A percentile compares a stretch with the other conserved stretches of the same genome.
Conservation (phyloP, 1,140 invertebrate genomes). For the Eulimnadia texana region DNA sequence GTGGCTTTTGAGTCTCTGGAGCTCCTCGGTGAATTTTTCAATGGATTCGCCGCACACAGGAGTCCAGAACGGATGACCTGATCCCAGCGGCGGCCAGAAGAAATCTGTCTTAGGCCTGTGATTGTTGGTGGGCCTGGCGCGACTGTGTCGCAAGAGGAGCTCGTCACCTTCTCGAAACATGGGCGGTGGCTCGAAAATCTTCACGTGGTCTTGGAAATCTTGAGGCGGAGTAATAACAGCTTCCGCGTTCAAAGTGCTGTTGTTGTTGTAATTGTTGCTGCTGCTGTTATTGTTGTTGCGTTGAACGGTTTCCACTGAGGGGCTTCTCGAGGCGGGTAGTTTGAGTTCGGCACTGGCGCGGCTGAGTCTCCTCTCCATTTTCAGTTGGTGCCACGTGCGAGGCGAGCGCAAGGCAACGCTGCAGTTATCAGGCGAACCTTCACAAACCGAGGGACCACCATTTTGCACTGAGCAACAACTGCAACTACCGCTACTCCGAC, state of each 20-base stretch:
- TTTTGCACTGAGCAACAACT: not conserved
- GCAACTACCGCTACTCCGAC: not conserved
- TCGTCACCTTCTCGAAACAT: conserved; percentile 2
- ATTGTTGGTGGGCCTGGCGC: not conserved
- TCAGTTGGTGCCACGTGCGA: not conserved
- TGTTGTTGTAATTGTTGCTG: not conserved
- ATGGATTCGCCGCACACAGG: not conserved
- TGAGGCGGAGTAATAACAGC: conserved; percentile 4
- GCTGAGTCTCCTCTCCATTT: not conserved
- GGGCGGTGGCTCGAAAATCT: conserved; percentile 7
- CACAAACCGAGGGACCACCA: not conserved
- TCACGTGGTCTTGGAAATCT: conserved; percentile 12
- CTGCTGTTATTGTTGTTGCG: not conserved
- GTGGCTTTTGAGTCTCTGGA: conserved; percentile 4
- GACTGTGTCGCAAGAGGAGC: not conserved
- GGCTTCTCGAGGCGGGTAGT: not conserved
- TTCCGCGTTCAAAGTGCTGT: not conserved
- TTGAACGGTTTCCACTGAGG: not conserved
- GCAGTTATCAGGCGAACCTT: not conserved
- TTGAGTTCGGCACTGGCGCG: not conserved
- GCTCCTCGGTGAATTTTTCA: conserved; percentile 1
- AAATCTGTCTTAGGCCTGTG: conserved; percentile 5
- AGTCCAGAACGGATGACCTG: conserved; percentile 1
- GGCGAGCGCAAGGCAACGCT: not conserved
- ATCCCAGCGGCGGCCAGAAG: not conserved